A percentile compares a stretch with the other conserved stretches of the same genome.
Evolutionary conservation across 2,888 invertebrate genomes (phyloP).

Genomic region (Watsonalla cultraria): DNA sequence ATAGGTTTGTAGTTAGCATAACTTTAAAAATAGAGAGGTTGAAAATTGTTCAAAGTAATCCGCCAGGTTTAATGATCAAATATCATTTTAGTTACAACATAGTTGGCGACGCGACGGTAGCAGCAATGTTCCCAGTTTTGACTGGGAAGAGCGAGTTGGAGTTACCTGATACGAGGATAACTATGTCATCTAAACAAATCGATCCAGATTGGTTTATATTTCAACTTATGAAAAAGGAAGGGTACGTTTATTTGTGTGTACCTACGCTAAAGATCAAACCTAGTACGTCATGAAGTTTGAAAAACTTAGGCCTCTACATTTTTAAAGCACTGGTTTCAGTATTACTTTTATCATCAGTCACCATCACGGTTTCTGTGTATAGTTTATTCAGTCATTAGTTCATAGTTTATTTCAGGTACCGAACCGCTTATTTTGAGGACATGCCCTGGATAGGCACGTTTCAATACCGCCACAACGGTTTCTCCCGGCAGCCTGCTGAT

Average conservation of each 20-base stretch:
- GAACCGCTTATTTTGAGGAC: slow-evolving; percentile 93
- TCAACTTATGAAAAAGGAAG: not conserved
- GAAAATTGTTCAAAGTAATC: not conserved
- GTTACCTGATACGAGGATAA: slow-evolving; percentile 85
- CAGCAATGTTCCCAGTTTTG: slow-evolving; percentile 88
- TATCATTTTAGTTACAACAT: slow-evolving; percentile 77
- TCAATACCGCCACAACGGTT: slow-evolving; percentile 93
- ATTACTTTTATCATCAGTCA: no score
- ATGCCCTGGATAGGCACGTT: slow-evolving; percentile 91
- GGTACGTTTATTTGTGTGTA: not conserved
- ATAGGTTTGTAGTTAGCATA: slow-evolving; percentile 71
- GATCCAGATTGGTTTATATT: not conserved
- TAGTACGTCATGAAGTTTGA: not conserved
- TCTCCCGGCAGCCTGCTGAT: slow-evolving; percentile 89
- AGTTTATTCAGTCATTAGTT: not conserved
- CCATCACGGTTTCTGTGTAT: no score
- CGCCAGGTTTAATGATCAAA: no score
- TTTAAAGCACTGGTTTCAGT: no score
- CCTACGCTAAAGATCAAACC: not conserved
- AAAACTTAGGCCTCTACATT: not conserved
- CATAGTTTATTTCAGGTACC: slow-evolving; percentile 55
- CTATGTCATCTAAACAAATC: not conserved
- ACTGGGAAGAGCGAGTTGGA: slow-evolving; percentile 90
- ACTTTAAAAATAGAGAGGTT: no score
- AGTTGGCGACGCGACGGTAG: slow-evolving; percentile 89